Base-by-base conservation (phyloP, 2,888 invertebrate species). In the Dimorphilus gyrociliatus region DNA sequence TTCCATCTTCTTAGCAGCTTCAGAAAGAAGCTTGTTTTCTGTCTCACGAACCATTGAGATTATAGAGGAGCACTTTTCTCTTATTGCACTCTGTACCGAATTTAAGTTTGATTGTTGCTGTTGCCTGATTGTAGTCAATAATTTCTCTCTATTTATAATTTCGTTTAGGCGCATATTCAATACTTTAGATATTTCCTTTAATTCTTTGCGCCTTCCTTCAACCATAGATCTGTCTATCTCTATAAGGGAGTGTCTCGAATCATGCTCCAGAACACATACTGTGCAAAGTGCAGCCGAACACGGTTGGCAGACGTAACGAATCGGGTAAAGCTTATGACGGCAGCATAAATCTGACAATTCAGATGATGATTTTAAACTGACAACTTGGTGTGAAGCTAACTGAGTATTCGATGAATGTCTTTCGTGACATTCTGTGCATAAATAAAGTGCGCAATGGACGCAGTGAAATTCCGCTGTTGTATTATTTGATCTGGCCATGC, bases 371-470 rank as follows among this genome's bases (percentile, higher is more conserved):
- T 29, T 30, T 29, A 42, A 24, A 19, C 30, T 30, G 7, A 41
- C 30, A 15, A 36, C 32, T 14, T 39, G 37, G 21, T 42, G 42
- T 12, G 25, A 21, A 3, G 36, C 16, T 26, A 42, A 41, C 21
- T 39, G 23, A 4, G 39, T 26, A 21, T 39, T 41, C 5, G 19
- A 17, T 13, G 30, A 28, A 27, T 42, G 42, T 30, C 40, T 42
- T 2, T 30, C 32, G 14, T 24, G 23, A 23, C 42, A 42, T 2
- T 24, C 18, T 7, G 19, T 16, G 23, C 42, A 42, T 30, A 39
- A 42, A 28, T 31, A 39, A 37, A 42, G 37, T 29, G 17, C 34
- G 29, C 42, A 42, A 29, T 42, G 39, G 16, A 39, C 30, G 26
- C 42, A 42, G 30, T 41, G 39, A n/a, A 19, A 16, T 5, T 13